phyloP scores from a whole-genome alignment of 2,113 vertebrate species.

The Psephotus haematonotus region DNA sequence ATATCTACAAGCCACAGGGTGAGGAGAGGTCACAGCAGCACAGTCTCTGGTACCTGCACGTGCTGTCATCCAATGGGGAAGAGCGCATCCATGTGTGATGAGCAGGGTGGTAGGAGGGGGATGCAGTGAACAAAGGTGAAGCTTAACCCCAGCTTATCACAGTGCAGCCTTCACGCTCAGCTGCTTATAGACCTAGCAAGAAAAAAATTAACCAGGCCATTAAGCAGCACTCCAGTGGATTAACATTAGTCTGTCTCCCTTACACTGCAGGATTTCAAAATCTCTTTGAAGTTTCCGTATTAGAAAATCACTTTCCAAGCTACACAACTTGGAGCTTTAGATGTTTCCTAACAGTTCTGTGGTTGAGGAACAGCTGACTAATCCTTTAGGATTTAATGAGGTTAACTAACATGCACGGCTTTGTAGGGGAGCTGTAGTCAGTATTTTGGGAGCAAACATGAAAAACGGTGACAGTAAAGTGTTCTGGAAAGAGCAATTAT shows the following conservation, averaged over 20 bases:
- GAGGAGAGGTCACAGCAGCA: neutral
- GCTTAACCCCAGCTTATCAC: neutral
- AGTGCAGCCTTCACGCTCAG: neutral
- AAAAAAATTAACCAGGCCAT: constrained; percentile 49
- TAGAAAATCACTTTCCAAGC: constrained; percentile 73
- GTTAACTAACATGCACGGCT: constrained; percentile 37
- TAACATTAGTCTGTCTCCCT: constrained; percentile 51
- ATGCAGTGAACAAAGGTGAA: neutral
- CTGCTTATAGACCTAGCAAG: constrained; percentile 22
- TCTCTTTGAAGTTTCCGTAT: constrained; percentile 72
- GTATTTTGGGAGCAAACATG: constrained; percentile 10
- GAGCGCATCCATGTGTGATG: rapidly evolving
- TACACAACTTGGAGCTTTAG: constrained; percentile 44
- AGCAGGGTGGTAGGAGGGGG: neutral
- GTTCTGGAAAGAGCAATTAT: neutral
- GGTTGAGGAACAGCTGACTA: constrained; percentile 56
- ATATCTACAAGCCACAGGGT: neutral
- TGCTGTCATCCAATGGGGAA: neutral
- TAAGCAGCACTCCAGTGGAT: constrained; percentile 61
- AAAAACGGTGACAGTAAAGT: neutral
- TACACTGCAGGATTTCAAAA: constrained; percentile 58
- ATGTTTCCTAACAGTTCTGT: constrained; percentile 55
- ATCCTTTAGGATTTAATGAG: constrained; percentile 68
- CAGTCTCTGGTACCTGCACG: neutral
- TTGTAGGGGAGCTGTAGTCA: neutral